Conservation (phyloP, 1,140 invertebrate genomes). For the Drosophila yakuba region DNA sequence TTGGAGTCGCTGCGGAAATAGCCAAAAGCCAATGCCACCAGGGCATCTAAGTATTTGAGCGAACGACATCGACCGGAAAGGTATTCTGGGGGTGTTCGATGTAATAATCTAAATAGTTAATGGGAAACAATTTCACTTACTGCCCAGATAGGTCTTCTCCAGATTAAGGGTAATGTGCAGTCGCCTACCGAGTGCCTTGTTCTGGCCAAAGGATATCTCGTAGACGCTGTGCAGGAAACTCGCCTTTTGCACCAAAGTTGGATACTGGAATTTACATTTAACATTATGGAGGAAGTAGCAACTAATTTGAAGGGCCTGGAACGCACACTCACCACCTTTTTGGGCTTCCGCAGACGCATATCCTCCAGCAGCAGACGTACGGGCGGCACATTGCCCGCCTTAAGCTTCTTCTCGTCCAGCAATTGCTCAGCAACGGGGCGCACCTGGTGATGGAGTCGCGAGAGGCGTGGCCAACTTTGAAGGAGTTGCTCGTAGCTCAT, state of each 20-base stretch:
- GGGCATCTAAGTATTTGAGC: conserved; percentile 63
- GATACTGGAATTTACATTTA: background rate
- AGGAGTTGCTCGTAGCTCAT: conserved; percentile 71
- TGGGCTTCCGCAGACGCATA: conserved; percentile 21
- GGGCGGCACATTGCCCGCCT: conserved; percentile 54
- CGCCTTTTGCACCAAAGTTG: background rate
- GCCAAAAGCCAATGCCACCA: conserved; percentile 71
- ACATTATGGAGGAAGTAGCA: background rate
- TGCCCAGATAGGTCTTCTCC: conserved; percentile 61
- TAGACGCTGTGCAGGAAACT: conserved; percentile 52
- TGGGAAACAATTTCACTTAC: conserved; percentile 35
- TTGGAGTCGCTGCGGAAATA: conserved; percentile 64
- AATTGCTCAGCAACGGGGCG: conserved; percentile 20
- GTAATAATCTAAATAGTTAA: too few relatives aligned
- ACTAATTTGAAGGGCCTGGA: background rate
- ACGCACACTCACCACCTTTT: conserved; percentile 14
- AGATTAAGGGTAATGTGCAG: conserved; percentile 74
- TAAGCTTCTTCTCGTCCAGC: conserved; percentile 46
- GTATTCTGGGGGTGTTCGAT: conserved; percentile 24
- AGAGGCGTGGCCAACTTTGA: conserved; percentile 42
- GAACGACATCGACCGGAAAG: conserved; percentile 51
- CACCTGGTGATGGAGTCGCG: conserved; percentile 3
- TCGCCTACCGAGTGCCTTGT: conserved; percentile 58
- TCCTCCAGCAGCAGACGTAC: conserved; percentile 57
- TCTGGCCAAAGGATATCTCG: conserved; percentile 62